Evolutionary conservation across 2,113 vertebrate species (phyloP), one percentile per base, ranked within the genome.

Genomic region (Eretmochelys imbricata): DNA sequence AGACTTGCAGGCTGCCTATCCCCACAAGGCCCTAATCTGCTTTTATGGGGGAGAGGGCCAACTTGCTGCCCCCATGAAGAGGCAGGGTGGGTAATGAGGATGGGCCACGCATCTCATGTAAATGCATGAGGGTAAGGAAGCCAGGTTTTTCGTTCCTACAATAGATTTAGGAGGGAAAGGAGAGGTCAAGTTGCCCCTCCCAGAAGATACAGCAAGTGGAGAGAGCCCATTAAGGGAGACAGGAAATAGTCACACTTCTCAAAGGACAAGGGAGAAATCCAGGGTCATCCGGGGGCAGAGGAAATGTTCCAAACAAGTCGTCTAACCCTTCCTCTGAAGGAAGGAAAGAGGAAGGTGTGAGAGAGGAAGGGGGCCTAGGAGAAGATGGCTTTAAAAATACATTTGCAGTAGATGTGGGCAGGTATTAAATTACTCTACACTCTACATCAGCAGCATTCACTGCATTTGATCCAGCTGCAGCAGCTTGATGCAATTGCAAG

Each of bases 11-110:
- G 84, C 87, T 92, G 88, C 94, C 87, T 85, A 95, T 96, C 95
- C 96, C 94, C 96, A 96, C 96, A 93, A 57, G 29, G 88, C 91
- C 53, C 50, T 72, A 13, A 22, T 82, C 93, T 83, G 75, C 54
- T 27, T 94, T 88, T 46, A 79, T 85, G 78, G 80, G 54, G 65
- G 57, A 88, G 72, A 91, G 51, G 80, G 89, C 85, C 92, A 93
- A 85, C 85, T 96, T 92, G 83, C 87, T 82, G 35, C 84, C 89
- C 80, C 50, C 80, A 76, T 3, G 62, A 94, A 84, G 82, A 91
- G 48, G 53, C 38, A 88, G 82, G 95, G 82, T 54, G 5, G 48
- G 19, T 62, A 93, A 87, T 38, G 65, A 2, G 1, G 80, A 88
- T 76, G 62, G 59, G 72, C 62, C n/a, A 6, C 10, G 22, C 17